phyloP scores from a whole-genome alignment of 2,888 invertebrate genomes.

The Mimas tiliae region DNA sequence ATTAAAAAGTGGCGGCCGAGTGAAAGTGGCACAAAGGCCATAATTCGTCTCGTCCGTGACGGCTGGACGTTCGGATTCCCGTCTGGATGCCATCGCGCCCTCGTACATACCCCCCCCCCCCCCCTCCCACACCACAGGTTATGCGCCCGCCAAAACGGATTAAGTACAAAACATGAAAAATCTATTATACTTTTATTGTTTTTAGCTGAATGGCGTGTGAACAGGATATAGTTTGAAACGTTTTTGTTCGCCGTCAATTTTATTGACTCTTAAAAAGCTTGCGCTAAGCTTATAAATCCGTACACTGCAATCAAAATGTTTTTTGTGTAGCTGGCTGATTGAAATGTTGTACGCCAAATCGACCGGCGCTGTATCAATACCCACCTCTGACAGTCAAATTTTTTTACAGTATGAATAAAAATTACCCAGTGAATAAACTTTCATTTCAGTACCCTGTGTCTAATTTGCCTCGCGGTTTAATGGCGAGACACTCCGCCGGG shows the following conservation, averaged over 20 bases:
- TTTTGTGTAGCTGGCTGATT: slow-evolving; percentile 28
- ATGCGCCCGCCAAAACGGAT: slow-evolving; percentile 52
- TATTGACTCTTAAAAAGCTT: slow-evolving; percentile 72
- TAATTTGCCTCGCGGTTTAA: slow-evolving; percentile 15
- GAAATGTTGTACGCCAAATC: slow-evolving; percentile 18
- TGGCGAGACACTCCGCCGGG: slow-evolving; percentile 10
- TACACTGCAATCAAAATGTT: slow-evolving; percentile 46
- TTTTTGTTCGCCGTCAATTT: slow-evolving; percentile 66
- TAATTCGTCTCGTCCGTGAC: slow-evolving; percentile 77
- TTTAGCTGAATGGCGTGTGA: slow-evolving; percentile 61
- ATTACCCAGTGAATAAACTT: slow-evolving; percentile 10
- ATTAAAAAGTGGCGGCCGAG: slow-evolving; percentile 71
- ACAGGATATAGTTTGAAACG: slow-evolving; percentile 62
- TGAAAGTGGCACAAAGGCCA: slow-evolving; percentile 79
- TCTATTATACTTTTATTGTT: slow-evolving; percentile 73
- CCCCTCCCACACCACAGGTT: slow-evolving; percentile 4
- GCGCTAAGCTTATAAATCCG: slow-evolving; percentile 58
- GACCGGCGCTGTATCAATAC: slow-evolving; percentile 4
- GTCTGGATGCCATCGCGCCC: slow-evolving; percentile 56
- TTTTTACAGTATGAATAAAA: slow-evolving; percentile 13
- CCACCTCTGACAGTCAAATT: slow-evolving; percentile 1
- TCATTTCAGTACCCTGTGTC: slow-evolving; percentile 7
- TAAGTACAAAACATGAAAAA: slow-evolving; percentile 76
- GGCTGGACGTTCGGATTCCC: slow-evolving; percentile 57
- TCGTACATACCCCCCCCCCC: not conserved